phyloP scores from a whole-genome alignment of 2,797 vertebrate genomes.

The Phrynocephalus guinanensis region DNA sequence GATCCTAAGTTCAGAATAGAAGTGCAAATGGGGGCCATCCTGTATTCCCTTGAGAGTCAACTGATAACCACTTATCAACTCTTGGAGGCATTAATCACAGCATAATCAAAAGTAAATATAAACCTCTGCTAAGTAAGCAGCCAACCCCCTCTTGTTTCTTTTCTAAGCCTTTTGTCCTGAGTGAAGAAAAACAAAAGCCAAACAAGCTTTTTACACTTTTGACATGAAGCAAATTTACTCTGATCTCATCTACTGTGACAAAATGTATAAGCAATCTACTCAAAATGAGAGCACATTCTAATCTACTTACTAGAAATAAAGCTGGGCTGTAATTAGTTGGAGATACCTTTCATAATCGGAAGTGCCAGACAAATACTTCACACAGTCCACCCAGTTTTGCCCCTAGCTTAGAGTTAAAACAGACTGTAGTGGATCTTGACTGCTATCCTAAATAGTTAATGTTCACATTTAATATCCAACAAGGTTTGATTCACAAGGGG shows the following conservation, averaged over 20 bases:
- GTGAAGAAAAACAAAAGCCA: conserved; percentile 19
- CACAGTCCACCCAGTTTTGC: not conserved
- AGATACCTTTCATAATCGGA: not conserved
- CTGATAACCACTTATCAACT: conserved; percentile 68
- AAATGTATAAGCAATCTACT: not conserved
- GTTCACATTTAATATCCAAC: not conserved
- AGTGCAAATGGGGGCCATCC: conserved; percentile 55
- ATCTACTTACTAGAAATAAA: conserved; percentile 3
- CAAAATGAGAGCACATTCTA: not conserved
- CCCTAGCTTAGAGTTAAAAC: not conserved
- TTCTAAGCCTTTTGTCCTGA: conserved; percentile 44
- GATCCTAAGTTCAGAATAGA: conserved; percentile 55
- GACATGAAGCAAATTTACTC: not conserved
- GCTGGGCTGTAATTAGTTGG: not conserved
- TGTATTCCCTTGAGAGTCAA: conserved; percentile 57
- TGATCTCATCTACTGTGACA: not conserved
- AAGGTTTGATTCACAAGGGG: no score
- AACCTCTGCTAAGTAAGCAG: conserved; percentile 45
- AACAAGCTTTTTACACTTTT: not conserved
- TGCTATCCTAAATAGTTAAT: not conserved
- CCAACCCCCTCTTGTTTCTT: conserved; percentile 15
- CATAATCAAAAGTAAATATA: conserved; percentile 73
- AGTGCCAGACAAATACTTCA: not conserved
- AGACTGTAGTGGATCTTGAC: not conserved
- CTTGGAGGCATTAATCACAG: conserved; percentile 64